Evolutionary conservation across 2,888 invertebrate species (phyloP).

Genomic region (Thecophora atra): DNA sequence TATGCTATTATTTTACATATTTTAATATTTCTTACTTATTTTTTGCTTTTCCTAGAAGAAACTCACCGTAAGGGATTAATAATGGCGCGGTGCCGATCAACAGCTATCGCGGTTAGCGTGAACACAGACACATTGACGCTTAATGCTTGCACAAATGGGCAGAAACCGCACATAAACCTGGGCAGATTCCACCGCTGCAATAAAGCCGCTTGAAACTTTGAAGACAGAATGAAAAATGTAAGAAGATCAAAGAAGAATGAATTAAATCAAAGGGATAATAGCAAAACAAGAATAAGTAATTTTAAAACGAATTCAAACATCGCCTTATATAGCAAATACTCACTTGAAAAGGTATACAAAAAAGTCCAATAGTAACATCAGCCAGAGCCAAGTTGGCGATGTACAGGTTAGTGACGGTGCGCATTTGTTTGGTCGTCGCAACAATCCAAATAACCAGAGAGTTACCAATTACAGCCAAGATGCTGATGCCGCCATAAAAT

Average conservation of each 20-base stretch:
- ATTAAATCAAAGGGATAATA: background rate
- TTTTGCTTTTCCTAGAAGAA: too few species aligned
- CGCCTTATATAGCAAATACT: too few species aligned
- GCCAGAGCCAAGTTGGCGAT: slow-evolving; percentile 87
- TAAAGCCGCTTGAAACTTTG: slow-evolving; percentile 86
- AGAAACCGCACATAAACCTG: slow-evolving; percentile 86
- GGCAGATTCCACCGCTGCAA: slow-evolving; percentile 88
- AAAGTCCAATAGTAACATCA: slow-evolving; percentile 86
- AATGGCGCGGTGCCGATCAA: slow-evolving; percentile 84
- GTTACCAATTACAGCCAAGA: slow-evolving; percentile 84
- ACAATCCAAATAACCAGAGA: slow-evolving; percentile 87
- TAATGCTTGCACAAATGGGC: slow-evolving; percentile 86
- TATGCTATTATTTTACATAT: too few species aligned
- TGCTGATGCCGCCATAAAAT: slow-evolving; percentile 83
- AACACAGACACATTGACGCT: slow-evolving; percentile 91
- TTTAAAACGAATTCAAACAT: background rate
- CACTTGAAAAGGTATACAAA: slow-evolving; percentile 84
- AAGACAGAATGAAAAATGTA: slow-evolving; percentile 29
- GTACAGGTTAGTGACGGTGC: slow-evolving; percentile 86
- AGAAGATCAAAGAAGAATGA: background rate
- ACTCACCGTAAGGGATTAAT: slow-evolving; percentile 77
- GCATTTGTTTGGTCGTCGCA: slow-evolving; percentile 79
- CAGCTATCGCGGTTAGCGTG: slow-evolving; percentile 85
- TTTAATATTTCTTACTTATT: too few species aligned
- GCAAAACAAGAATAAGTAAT: background rate